Conservation (phyloP, 2,888 invertebrate species). For the Trissonchulus latispiculum region DNA sequence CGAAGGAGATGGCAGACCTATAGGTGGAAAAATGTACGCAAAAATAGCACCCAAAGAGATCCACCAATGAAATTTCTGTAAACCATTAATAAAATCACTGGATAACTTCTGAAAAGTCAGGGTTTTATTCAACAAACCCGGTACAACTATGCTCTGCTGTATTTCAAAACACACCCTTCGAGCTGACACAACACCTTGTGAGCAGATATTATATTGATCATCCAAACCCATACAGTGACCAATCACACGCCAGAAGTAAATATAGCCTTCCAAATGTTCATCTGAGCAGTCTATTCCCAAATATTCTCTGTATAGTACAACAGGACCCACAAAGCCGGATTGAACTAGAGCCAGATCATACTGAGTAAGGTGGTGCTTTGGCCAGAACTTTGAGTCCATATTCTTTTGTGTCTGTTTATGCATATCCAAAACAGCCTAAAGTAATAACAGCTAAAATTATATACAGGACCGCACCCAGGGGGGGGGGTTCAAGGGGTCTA, state of each 20-base stretch:
- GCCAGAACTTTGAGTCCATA: too few relatives aligned
- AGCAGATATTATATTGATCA: conserved; percentile 25
- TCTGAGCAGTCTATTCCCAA: neutral
- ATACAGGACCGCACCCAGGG: too few relatives aligned
- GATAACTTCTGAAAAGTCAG: neutral
- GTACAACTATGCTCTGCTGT: neutral
- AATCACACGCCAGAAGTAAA: conserved; percentile 44
- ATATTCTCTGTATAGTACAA: conserved; percentile 20
- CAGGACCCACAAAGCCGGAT: conserved; percentile 40
- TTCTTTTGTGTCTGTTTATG: too few relatives aligned
- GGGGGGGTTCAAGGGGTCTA: too few relatives aligned
- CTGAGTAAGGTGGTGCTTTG: conserved; percentile 32
- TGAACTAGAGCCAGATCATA: conserved; percentile 44
- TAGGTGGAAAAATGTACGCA: neutral
- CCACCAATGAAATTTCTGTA: neutral
- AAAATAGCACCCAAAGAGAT: neutral
- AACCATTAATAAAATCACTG: neutral
- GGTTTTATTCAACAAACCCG: conserved; percentile 6
- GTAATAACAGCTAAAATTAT: too few relatives aligned
- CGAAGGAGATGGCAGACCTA: neutral
- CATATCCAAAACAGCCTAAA: too few relatives aligned
- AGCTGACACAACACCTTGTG: neutral
- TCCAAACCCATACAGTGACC: conserved; percentile 40
- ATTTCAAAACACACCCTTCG: neutral
- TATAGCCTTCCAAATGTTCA: conserved; percentile 38